Conservation (phyloP, 2,888 invertebrate species). For the Apomyelois bistriatella region DNA sequence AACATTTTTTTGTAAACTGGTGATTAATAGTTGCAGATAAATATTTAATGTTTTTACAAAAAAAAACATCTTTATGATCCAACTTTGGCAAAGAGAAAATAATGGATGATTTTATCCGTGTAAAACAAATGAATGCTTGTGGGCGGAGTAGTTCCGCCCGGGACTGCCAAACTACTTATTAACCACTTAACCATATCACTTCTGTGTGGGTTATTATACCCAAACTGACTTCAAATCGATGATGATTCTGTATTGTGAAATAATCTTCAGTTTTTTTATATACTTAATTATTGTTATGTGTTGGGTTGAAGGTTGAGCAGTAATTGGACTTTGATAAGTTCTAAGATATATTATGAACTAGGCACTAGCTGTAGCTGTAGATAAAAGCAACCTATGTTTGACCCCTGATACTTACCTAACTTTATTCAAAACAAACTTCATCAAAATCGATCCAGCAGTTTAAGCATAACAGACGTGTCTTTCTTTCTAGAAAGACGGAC, state of each 20-base stretch:
- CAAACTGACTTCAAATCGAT: constrained; percentile 19
- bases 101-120: constrained; percentile 20
- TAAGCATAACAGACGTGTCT: no score
- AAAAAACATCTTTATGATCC: constrained; percentile 1
- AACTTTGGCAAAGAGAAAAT: neutral
- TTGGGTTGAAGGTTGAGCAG: no score
- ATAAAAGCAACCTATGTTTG: no score
- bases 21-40: neutral
- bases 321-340: no score
- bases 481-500: no score
- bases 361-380: no score
- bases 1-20: no score
- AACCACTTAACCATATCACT: constrained; percentile 75
- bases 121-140: constrained; percentile 45
- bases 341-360: no score
- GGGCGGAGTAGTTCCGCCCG: constrained; percentile 66
- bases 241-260: neutral
- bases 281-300: neutral
- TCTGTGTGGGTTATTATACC: constrained; percentile 49
- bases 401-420: no score
- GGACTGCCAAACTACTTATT: constrained; percentile 57
- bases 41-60: neutral
- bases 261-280: neutral
- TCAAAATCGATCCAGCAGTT: no score
- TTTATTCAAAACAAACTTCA: no score